phyloP scores from a whole-genome alignment of 1,140 invertebrate genomes.

The Cepaea nemoralis region DNA sequence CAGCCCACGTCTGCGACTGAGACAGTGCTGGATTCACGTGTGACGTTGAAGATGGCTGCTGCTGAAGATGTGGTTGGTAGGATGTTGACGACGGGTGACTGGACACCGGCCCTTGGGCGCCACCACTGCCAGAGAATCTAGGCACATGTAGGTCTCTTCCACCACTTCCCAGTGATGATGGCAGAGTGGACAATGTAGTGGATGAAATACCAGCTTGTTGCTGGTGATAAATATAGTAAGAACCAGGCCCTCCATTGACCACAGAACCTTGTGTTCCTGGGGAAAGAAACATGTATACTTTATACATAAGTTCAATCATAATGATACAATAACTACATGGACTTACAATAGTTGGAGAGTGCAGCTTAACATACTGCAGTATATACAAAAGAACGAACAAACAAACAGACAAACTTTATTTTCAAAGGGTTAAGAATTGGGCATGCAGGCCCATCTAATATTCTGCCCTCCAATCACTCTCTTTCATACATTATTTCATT shows the following conservation, averaged over 20 bases:
- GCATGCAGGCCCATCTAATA: no score
- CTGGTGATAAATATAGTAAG: slow-evolving; percentile 22
- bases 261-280: neutral
- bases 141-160: neutral
- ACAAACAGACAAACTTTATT: no score
- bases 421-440: no score
- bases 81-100: neutral
- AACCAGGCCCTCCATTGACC: slow-evolving; percentile 17
- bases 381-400: no score
- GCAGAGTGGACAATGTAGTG: slow-evolving; percentile 5
- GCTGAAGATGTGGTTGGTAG: slow-evolving; percentile 5
- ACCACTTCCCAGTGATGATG: neutral
- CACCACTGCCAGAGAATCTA: neutral
- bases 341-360: no score
- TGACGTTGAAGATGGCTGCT: neutral
- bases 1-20: neutral
- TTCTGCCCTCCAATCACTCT: no score
- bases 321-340: no score
- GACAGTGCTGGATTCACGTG: slow-evolving; percentile 1
- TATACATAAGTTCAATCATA: no score
- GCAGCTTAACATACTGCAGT: no score
- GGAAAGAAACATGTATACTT: neutral
- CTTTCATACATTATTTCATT: no score
- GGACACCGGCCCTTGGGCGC: neutral
- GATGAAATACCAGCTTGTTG: slow-evolving; percentile 32